These are phyloP conservation scores for Callimorpha dominula DNA, from an alignment of 2,888 invertebrate genomes.

Conservation along the genomic window DNA sequence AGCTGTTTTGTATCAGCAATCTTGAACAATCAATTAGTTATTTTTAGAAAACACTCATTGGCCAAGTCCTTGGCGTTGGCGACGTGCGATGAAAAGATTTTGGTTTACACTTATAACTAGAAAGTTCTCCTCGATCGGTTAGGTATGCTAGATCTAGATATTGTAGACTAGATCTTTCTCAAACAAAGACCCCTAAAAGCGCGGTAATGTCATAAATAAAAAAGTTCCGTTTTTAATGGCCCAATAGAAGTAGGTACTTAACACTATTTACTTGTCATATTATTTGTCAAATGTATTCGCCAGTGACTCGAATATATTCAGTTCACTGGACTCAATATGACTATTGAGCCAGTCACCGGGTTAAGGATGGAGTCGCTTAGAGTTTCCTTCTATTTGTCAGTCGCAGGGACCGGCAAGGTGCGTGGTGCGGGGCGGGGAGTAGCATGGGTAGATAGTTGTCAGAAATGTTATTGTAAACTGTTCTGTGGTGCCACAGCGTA, in stretches of 20 bases:
- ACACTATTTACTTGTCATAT: neutral
- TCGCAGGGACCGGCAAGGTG: neutral
- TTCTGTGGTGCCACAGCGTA: neutral
- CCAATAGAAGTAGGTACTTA: neutral
- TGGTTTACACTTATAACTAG: neutral
- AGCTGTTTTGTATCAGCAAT: too few species aligned
- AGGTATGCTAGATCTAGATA: too few species aligned
- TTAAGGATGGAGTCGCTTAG: neutral
- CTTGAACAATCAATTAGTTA: too few species aligned
- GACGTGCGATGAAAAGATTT: too few species aligned
- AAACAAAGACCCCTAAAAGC: neutral
- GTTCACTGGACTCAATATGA: conserved; percentile 4
- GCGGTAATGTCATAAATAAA: neutral
- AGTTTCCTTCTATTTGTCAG: conserved; percentile 3
- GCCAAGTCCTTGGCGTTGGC: too few species aligned
- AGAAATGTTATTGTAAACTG: conserved; percentile 6
- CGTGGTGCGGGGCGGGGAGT: neutral
- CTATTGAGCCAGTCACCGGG: neutral
- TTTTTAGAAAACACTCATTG: too few species aligned
- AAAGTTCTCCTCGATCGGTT: neutral
- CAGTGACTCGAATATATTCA: conserved; percentile 11
- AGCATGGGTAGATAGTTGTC: neutral
- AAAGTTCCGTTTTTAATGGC: neutral
- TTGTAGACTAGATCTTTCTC: neutral
- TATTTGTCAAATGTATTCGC: neutral